Evolutionary conservation across 1,140 invertebrate species (phyloP), one percentile per base, ranked within the genome.

Genomic region (Drosophila carrolli): DNA sequence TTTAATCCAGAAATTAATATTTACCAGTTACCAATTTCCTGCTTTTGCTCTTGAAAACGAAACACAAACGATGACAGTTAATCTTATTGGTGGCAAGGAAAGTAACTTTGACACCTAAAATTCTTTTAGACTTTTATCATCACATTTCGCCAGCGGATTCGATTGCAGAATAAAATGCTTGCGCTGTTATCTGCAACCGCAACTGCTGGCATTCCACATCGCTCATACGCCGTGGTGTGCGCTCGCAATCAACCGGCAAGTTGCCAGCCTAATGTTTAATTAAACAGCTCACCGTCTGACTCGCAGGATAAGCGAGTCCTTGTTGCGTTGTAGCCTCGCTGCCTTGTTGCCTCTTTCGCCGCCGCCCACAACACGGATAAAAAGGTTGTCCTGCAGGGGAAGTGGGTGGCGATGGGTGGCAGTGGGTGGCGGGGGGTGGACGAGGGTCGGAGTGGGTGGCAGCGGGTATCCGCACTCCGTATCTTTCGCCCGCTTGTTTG

Each of bases 231-330:
- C 16, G 7, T 51, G 59, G 14, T 32, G 38, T 50, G 32, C 59
- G 40, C 23, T n/a, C 13, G 43, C 70, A 61, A 72, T 73, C 70
- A 53, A 72, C 27, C 53, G 56, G 70, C 53, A 32, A 65, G 44
- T 35, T 57, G 48, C 27, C 61, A 75, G 53, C 51, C 73, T 75
- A 75, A 75, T 75, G 73, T 75, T 76, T 75, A 75, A 75, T 75
- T 75, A 75, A 75, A 75, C 48, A 75, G 73, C 72, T 75, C 47
- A 37, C 51, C 44, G 72, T 67, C 47, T 66, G 73, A 50, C 51
- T 63, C 40, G 67, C 60, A 47, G 60, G 67, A 75, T 75, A 75
- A 75, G 55, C 72, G 54, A 75, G 62, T 75, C 61, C 47, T 57
- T 57, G 68, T 38, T 62, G 73, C 19, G 44, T 55, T 37, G 51